These are phyloP conservation scores for Hydropotes inermis DNA, from an alignment of 2,113 vertebrate species.

Conservation along the genomic window DNA sequence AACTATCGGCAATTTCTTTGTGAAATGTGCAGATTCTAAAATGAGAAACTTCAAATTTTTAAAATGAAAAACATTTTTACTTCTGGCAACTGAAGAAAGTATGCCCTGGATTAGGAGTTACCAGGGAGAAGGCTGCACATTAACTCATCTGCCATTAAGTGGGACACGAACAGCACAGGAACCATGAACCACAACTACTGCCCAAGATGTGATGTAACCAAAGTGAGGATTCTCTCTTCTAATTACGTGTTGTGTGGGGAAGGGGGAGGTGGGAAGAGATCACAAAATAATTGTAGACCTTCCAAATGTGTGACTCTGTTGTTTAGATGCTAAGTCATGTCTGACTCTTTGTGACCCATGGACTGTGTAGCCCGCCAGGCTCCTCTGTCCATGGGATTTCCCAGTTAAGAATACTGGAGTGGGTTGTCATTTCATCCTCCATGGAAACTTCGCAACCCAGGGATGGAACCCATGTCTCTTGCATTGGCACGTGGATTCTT, in stretches of 20 bases:
- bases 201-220: background rate
- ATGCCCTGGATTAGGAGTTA: background rate
- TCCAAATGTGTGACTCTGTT: background rate
- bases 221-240: background rate
- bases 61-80: background rate
- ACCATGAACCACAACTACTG: accelerated
- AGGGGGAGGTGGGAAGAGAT: background rate
- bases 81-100: background rate
- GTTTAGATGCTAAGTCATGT: background rate
- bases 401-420: background rate
- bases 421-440: background rate
- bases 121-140: background rate
- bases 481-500: background rate
- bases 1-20: background rate
- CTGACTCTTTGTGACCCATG: background rate
- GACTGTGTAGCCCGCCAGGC: background rate
- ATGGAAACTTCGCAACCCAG: background rate
- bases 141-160: background rate
- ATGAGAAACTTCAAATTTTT: background rate
- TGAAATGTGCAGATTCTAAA: background rate
- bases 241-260: background rate
- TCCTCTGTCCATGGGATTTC: background rate
- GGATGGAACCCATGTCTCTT: background rate
- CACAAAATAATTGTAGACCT: background rate
- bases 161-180: background rate